These are phyloP conservation scores for Orthonychiurus folsomi DNA, from an alignment of 2,888 invertebrate species.

Conservation along the genomic window DNA sequence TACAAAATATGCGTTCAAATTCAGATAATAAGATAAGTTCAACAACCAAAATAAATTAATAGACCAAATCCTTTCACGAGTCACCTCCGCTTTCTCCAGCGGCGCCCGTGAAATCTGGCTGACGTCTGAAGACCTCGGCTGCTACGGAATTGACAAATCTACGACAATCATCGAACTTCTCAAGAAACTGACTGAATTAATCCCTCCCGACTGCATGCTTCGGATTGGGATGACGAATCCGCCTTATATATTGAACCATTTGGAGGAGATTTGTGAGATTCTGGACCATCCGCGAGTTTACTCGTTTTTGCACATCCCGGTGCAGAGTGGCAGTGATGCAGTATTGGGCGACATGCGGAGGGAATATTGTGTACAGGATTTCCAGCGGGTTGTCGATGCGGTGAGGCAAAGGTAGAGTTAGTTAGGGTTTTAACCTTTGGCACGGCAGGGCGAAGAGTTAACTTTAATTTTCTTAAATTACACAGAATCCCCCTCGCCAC, in stretches of 20 bases:
- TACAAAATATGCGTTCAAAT: background rate
- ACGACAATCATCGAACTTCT: constrained; percentile 76
- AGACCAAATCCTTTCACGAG: constrained; percentile 79
- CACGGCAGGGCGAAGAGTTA: constrained; percentile 14
- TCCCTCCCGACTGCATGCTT: constrained; percentile 50
- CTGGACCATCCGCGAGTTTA: constrained; percentile 83
- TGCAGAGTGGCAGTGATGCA: constrained; percentile 93
- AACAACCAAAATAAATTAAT: constrained; percentile 9
- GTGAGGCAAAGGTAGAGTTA: constrained; percentile 62
- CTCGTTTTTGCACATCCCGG: constrained; percentile 92
- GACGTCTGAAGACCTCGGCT: constrained; percentile 95
- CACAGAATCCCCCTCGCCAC: constrained; percentile 77
- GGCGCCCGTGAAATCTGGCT: constrained; percentile 95
- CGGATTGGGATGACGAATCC: constrained; percentile 90
- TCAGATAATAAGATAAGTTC: no score
- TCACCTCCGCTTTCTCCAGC: constrained; percentile 75
- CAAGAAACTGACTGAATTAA: constrained; percentile 64
- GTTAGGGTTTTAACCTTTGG: background rate
- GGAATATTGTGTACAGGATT: constrained; percentile 83
- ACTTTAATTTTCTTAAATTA: constrained; percentile 20
- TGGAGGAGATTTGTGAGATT: constrained; percentile 73
- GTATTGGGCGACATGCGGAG: constrained; percentile 92
- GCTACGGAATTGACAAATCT: constrained; percentile 92
- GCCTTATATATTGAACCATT: constrained; percentile 90
- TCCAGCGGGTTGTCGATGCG: constrained; percentile 77